These are phyloP conservation scores for Mactra quadrangularis DNA, from an alignment of 1,140 invertebrate species.

Conservation along the genomic window DNA sequence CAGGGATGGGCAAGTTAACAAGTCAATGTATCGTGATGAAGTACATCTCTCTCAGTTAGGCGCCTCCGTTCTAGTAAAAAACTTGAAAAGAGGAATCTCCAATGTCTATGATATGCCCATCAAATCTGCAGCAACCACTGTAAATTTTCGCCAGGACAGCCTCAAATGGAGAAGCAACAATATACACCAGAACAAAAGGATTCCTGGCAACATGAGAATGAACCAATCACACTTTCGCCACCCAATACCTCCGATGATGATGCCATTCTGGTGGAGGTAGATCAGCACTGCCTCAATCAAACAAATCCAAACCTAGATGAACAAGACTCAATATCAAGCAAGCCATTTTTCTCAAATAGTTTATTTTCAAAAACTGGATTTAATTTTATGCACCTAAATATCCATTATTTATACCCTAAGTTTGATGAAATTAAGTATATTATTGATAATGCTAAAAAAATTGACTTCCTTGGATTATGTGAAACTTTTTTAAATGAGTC, in stretches of 20 bases:
- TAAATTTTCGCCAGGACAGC: neutral
- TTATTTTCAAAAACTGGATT: neutral
- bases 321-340: too few species aligned
- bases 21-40: neutral
- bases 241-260: too few species aligned
- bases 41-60: neutral
- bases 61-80: neutral
- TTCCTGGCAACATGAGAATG: neutral
- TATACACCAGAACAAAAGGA: neutral
- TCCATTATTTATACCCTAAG: neutral
- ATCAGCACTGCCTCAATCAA: too few species aligned
- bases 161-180: neutral
- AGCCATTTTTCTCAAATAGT: too few species aligned
- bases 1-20: neutral
- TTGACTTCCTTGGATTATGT: neutral
- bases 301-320: too few species aligned
- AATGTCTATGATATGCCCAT: neutral
- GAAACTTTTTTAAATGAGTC: slow-evolving; percentile 13
- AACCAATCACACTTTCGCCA: neutral
- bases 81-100: neutral
- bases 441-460: neutral
- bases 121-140: neutral
- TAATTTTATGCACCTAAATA: slow-evolving; percentile 6
- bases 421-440: neutral
- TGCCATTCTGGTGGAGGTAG: too few species aligned